Conservation (phyloP, 2,888 invertebrate genomes). For the Tuberolachnus salignus region DNA sequence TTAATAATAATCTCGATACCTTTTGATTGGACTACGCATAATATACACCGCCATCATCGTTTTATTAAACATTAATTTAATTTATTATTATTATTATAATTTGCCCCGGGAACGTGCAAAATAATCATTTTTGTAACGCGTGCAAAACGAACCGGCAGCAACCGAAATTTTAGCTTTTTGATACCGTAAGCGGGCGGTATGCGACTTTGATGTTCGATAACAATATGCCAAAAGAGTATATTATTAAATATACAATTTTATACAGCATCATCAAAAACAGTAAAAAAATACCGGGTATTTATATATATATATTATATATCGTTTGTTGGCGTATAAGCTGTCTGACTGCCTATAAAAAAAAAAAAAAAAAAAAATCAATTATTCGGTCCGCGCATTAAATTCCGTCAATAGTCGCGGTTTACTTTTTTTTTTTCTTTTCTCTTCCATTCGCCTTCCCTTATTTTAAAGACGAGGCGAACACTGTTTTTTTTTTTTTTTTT, state of each 20-base stretch:
- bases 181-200: too few species aligned
- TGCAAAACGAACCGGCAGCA: too few species aligned
- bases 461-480: neutral
- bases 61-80: too few species aligned
- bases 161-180: too few species aligned
- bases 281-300: neutral
- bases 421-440: conserved; percentile 20
- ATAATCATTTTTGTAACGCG: too few species aligned
- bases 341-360: neutral
- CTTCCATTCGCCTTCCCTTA: too few species aligned
- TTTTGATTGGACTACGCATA: too few species aligned
- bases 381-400: conserved; percentile 2
- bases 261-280: neutral
- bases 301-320: neutral
- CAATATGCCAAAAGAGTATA: conserved; percentile 4
- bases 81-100: too few species aligned
- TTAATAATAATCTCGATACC: too few species aligned
- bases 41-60: too few species aligned
- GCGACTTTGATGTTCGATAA: conserved; percentile 11
- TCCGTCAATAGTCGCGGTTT: neutral
- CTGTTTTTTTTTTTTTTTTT: too few species aligned
- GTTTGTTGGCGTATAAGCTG: conserved; percentile 22
- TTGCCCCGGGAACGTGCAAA: too few species aligned
- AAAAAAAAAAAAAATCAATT: conserved; percentile 5
- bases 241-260: neutral